Evolutionary conservation across 2,797 vertebrate genomes (phyloP).

Genomic region (Petrocephalus schoutedeni): DNA sequence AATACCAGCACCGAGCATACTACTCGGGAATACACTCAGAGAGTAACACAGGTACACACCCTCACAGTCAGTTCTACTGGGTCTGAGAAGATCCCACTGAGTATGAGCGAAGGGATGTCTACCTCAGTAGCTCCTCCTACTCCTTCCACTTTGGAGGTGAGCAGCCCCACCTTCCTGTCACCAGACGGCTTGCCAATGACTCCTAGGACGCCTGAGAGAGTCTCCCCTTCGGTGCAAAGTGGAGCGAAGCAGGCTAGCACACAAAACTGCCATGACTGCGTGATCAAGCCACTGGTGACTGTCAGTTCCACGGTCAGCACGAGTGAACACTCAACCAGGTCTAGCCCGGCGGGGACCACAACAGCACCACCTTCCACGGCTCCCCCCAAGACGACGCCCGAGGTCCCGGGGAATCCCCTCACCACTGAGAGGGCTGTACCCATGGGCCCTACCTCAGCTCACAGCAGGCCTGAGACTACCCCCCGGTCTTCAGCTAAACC

Average conservation of each 20-base stretch:
- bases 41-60: neutral
- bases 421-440: neutral
- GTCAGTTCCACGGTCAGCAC: neutral
- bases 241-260: neutral
- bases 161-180: neutral
- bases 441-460: conserved; percentile 5
- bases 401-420: neutral
- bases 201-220: neutral
- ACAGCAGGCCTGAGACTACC: conserved; percentile 6
- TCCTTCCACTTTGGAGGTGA: neutral
- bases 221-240: neutral
- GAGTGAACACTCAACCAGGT: neutral
- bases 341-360: neutral
- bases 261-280: neutral
- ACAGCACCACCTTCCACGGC: neutral
- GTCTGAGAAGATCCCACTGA: neutral
- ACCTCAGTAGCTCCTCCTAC: neutral
- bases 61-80: neutral
- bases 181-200: neutral
- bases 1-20: neutral
- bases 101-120: neutral
- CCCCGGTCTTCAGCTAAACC: conserved; percentile 11
- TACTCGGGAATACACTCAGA: neutral
- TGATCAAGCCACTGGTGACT: neutral
- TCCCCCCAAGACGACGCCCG: neutral